Conservation (phyloP, 2,113 vertebrate genomes). For the Perca fluviatilis region DNA sequence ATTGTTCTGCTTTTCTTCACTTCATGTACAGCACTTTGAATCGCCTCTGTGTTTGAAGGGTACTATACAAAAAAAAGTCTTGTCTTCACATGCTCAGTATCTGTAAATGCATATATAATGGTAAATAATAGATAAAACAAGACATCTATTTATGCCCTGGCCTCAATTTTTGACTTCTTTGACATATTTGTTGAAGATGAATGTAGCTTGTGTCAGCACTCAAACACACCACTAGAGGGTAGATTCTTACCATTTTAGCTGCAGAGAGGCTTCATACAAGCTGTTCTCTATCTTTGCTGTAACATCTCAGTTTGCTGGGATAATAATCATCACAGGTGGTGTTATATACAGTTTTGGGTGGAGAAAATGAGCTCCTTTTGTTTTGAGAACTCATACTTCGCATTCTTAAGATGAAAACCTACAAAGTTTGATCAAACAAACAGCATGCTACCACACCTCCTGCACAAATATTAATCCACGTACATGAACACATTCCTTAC, state of each 20-base stretch:
- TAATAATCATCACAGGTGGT: not conserved
- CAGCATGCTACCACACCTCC: conserved; percentile 48
- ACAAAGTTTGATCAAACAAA: conserved; percentile 45
- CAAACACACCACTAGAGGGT: conserved; percentile 54
- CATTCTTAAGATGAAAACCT: conserved; percentile 56
- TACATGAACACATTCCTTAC: conserved; percentile 28
- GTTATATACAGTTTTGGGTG: conserved; percentile 10
- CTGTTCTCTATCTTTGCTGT: no score
- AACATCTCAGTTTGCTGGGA: not conserved
- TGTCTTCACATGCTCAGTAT: no score
- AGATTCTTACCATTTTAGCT: not conserved
- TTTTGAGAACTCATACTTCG: conserved; percentile 26
- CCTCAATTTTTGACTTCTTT: not conserved
- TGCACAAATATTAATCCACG: conserved; percentile 48
- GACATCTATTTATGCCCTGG: not conserved
- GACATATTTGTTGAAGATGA: not conserved
- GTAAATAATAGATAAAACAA: not conserved
- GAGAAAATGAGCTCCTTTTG: conserved; percentile 20
- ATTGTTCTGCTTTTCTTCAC: not conserved
- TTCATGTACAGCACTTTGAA: not conserved
- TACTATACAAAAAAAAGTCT: not conserved
- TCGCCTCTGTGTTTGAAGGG: not conserved
- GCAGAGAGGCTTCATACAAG: not conserved
- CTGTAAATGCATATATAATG: not conserved
- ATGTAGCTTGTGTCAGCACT: conserved; percentile 3